phyloP scores from a whole-genome alignment of 2,888 invertebrate genomes.

The Mimas tiliae region DNA sequence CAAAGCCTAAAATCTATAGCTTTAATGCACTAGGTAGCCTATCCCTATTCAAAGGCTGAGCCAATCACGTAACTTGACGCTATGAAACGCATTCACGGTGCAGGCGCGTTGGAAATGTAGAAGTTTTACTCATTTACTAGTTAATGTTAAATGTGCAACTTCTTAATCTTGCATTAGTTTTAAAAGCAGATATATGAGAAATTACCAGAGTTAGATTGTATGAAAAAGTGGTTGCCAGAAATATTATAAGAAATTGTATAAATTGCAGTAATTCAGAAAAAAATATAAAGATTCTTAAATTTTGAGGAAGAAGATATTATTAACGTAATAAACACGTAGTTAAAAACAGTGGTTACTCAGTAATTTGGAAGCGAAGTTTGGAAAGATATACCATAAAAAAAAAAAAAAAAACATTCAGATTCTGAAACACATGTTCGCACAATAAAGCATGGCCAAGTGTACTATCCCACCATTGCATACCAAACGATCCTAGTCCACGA shows the following conservation, averaged over 20 bases:
- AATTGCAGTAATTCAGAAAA: no score
- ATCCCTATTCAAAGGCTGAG: conserved; percentile 4
- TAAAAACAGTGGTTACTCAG: no score
- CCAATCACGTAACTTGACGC: background rate
- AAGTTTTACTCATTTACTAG: background rate
- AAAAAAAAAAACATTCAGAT: background rate
- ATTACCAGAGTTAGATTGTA: background rate
- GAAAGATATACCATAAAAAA: no score
- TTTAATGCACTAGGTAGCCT: no score
- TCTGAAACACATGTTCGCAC: background rate
- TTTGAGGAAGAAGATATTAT: no score
- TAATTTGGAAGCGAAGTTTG: no score
- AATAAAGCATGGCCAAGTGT: background rate
- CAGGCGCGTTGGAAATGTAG: background rate
- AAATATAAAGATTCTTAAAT: no score
- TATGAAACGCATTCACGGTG: background rate
- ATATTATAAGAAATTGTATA: no score
- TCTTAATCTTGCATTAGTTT: background rate
- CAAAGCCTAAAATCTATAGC: background rate
- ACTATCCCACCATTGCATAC: background rate
- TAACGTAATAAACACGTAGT: no score
- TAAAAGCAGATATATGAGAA: background rate
- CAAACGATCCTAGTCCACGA: background rate
- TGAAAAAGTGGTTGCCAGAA: no score
- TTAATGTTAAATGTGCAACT: background rate